phyloP scores from a whole-genome alignment of 2,888 invertebrate species.

The Tetranychus truncatus region DNA sequence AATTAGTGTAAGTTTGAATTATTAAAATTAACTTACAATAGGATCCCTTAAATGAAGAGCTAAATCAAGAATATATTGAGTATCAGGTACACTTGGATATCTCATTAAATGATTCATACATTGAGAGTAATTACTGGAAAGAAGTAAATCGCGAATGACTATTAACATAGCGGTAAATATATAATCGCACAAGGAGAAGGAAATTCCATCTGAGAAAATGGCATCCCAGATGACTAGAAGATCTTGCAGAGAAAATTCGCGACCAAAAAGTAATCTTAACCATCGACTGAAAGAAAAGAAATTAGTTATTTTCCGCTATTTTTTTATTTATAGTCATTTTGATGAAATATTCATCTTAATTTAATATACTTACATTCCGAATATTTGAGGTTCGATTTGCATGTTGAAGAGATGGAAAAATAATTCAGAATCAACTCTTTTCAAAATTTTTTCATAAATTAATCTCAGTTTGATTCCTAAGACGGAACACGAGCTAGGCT shows the following conservation, averaged over 20 bases:
- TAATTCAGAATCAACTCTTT: conserved; percentile 44
- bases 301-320: not conserved
- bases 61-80: conserved; percentile 44
- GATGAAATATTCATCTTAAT: conserved; percentile 22
- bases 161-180: conserved; percentile 58
- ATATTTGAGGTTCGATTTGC: conserved; percentile 63
- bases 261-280: conserved; percentile 60
- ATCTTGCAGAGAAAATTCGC: conserved; percentile 60
- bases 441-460: conserved; percentile 44
- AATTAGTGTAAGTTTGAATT: not conserved
- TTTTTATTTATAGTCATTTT: not conserved
- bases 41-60: conserved; percentile 40
- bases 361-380: conserved; percentile 45
- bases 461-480: conserved; percentile 35
- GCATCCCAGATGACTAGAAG: conserved; percentile 63
- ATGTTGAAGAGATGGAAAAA: conserved; percentile 47
- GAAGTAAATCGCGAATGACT: conserved; percentile 45
- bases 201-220: conserved; percentile 49
- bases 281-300: conserved; percentile 40
- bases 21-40: conserved; percentile 30
- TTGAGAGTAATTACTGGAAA: conserved; percentile 45
- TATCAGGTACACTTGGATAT: conserved; percentile 46
- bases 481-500: conserved; percentile 33
- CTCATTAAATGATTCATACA: conserved; percentile 48
- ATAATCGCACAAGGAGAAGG: conserved; percentile 42